Conservation (phyloP, 2,113 vertebrate genomes). For the Phaethornis superciliosus region DNA sequence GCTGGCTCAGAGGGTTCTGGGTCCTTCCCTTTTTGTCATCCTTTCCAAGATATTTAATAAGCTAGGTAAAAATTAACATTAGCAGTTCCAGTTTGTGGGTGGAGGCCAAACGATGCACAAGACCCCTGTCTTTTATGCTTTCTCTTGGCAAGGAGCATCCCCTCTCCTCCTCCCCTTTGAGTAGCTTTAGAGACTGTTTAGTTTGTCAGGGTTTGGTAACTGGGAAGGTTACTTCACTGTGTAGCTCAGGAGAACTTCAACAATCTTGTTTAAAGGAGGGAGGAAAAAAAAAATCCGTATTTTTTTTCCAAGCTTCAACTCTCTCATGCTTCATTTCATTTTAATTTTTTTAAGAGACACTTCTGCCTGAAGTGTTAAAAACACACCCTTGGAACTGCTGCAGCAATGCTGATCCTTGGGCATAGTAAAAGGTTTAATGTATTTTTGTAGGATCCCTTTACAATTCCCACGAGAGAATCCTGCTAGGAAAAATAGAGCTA, state of each 20-base stretch:
- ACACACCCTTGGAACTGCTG: slow-evolving; percentile 25
- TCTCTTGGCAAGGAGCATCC: neutral
- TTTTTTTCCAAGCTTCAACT: neutral
- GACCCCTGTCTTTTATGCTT: neutral
- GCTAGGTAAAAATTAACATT: neutral
- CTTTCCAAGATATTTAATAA: neutral
- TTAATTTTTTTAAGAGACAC: neutral
- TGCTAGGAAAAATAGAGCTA: neutral
- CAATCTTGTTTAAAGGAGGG: neutral
- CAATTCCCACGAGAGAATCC: slow-evolving; percentile 1
- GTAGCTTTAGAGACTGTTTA: neutral
- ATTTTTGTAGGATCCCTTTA: slow-evolving; percentile 39
- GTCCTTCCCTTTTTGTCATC: neutral
- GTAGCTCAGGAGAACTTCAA: neutral
- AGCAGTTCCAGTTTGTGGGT: neutral
- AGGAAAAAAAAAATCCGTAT: fast-evolving
- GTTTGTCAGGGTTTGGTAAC: neutral
- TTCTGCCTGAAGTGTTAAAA: slow-evolving; percentile 29
- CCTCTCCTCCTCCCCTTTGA: neutral
- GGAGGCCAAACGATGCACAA: fast-evolving
- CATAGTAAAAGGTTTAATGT: slow-evolving; percentile 20
- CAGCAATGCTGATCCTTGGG: neutral
- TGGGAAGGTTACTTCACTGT: neutral
- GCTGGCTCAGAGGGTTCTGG: neutral
- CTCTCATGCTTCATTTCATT: neutral